Evolutionary conservation across 2,888 invertebrate genomes (phyloP).

Genomic region (Nephrotoma appendiculata): DNA sequence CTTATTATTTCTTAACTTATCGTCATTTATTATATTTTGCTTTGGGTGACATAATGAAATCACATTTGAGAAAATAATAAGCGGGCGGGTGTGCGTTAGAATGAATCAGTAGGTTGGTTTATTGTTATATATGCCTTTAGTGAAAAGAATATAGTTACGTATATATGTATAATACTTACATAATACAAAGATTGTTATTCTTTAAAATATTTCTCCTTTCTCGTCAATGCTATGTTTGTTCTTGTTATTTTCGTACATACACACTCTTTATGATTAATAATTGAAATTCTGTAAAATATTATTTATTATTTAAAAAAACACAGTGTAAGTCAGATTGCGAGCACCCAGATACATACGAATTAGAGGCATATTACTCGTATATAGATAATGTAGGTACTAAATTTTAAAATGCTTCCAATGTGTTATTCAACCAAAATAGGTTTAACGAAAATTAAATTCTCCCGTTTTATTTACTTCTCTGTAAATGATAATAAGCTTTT

Average conservation of each 20-base stretch:
- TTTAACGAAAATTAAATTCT: neutral
- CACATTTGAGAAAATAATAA: neutral
- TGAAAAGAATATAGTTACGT: neutral
- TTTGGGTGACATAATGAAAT: neutral
- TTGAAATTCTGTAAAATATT: neutral
- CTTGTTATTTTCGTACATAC: neutral
- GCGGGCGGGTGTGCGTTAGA: neutral
- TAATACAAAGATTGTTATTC: neutral
- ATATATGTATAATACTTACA: neutral
- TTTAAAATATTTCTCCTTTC: neutral
- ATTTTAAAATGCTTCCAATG: neutral
- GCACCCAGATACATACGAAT: neutral
- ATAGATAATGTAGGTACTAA: neutral
- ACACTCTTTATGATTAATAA: neutral
- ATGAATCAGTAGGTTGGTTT: neutral
- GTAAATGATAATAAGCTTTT: neutral
- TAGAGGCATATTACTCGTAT: neutral
- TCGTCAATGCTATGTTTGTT: neutral
- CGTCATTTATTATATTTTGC: neutral
- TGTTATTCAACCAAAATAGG: neutral
- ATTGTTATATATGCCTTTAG: neutral
- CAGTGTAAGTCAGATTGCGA: neutral
- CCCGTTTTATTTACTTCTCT: neutral
- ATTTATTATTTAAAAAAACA: neutral
- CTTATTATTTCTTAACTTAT: neutral